phyloP scores from a whole-genome alignment of 2,888 invertebrate species.

The Dicyrtomina minuta region DNA sequence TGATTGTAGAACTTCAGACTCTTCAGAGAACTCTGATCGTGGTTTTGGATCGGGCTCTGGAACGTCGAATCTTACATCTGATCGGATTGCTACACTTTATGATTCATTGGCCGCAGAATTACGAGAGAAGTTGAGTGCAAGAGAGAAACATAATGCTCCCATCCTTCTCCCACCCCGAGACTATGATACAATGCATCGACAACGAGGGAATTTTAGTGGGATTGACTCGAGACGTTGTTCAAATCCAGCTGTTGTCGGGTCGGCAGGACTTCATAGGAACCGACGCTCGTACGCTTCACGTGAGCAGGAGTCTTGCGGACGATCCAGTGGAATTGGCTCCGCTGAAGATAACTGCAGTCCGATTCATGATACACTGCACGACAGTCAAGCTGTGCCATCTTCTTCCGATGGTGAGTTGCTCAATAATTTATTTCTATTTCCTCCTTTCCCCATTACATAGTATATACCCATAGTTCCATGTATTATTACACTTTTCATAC shows the following conservation, averaged over 20 bases:
- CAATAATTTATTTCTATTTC: not conserved
- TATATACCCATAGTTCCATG: not conserved
- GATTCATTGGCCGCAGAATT: slow-evolving; percentile 90
- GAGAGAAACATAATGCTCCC: slow-evolving; percentile 63
- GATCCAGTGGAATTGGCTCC: slow-evolving; percentile 85
- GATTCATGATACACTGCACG: slow-evolving; percentile 50
- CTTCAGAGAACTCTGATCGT: slow-evolving; percentile 53
- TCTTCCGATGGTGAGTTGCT: slow-evolving; percentile 52
- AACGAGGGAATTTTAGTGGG: slow-evolving; percentile 72
- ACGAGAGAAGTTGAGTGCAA: slow-evolving; percentile 66
- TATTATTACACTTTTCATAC: too few relatives aligned
- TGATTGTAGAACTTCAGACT: slow-evolving; percentile 53
- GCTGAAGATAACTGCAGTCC: slow-evolving; percentile 77
- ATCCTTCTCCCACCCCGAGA: slow-evolving; percentile 88
- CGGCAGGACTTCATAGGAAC: slow-evolving; percentile 40
- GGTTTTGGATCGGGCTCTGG: slow-evolving; percentile 53
- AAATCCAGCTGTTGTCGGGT: slow-evolving; percentile 67
- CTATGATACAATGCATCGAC: slow-evolving; percentile 87
- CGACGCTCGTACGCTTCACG: slow-evolving; percentile 49
- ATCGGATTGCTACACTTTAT: slow-evolving; percentile 72
- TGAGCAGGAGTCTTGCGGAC: slow-evolving; percentile 68
- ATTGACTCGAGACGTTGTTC: slow-evolving; percentile 70
- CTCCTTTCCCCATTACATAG: not conserved
- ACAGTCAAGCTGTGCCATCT: slow-evolving; percentile 50
- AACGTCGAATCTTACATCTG: slow-evolving; percentile 52